Evolutionary conservation across 2,888 invertebrate species (phyloP).

Genomic region (Iphiclides podalirius): DNA sequence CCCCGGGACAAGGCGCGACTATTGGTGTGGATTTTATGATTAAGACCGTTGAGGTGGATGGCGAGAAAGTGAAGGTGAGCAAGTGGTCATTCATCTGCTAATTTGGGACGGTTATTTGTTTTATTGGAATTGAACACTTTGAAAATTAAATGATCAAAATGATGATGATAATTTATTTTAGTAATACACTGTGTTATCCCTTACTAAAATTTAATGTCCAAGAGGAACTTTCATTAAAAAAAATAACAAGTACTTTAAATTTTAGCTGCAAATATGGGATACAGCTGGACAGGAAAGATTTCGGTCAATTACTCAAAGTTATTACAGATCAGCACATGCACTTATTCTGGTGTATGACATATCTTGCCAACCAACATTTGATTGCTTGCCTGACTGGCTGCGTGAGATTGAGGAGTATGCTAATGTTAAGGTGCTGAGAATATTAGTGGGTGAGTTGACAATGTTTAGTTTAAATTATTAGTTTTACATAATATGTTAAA

Average conservation of each 20-base stretch:
- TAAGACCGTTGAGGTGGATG: constrained; percentile 98
- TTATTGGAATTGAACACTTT: no score
- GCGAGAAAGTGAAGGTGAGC: constrained; percentile 94
- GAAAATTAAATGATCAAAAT: no score
- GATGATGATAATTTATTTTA: no score
- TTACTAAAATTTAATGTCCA: no score
- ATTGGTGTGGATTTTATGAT: constrained; percentile 99
- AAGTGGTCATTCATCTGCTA: constrained; percentile 10
- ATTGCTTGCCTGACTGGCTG: constrained; percentile 97
- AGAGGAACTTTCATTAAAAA: no score
- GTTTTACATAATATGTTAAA: no score
- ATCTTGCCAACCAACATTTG: constrained; percentile 98
- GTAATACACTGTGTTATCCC: no score
- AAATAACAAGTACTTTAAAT: no score
- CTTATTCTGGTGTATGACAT: constrained; percentile 98
- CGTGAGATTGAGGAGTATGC: constrained; percentile 99
- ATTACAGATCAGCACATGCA: constrained; percentile 98
- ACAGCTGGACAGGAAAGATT: constrained; percentile 98
- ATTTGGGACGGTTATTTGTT: no score
- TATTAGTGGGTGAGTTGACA: constrained; percentile 91
- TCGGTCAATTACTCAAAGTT: constrained; percentile 98
- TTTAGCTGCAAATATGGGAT: constrained; percentile 99
- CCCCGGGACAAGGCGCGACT: constrained; percentile 98
- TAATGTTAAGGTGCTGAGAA: constrained; percentile 94
- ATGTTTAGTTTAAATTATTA: background rate